Evolutionary conservation across 1,140 invertebrate genomes (phyloP), one percentile per base, ranked within the genome.

Genomic region (Papilio polytes): DNA sequence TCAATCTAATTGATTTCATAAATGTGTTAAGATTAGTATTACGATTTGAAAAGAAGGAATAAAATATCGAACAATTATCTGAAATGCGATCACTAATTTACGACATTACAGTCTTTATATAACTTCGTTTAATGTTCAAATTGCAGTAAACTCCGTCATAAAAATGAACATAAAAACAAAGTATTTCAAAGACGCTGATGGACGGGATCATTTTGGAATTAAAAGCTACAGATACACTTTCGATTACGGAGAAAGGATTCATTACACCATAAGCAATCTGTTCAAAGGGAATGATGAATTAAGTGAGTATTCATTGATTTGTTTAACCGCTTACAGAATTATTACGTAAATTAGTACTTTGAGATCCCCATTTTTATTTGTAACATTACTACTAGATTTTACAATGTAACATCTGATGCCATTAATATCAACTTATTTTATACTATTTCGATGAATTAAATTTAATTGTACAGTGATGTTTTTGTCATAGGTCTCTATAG

Each of bases 211-310:
- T 74, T 95, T 95, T 78, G 93, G 92, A 9, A 93, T 95, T 73
- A 93, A 90, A 80, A 94, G 84, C 83, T 95, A 94, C 80, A 91
- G 85, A 84, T 94, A 94, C 78, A 86, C 84, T 36, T 94, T 94
- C 81, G 93, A 94, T 82, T 94, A 94, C 63, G 93, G 93, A 12
- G 93, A 94, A 78, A 89, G 88, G 82, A 93, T 94, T 20, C 83
- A 90, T 83, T 95, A 94, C 80, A 92, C 90, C 18, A 94, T 94
- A 81, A 90, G 87, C 74, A 94, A 94, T 78, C 87, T 94, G 46
- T 94, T 94, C 86, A 94, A 94, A 84, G 92, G 93, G 59, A 94
- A 94, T 72, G 88, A 92, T 72, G 93, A 94, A 84, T 84, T 94
- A 80, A 94, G 93, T 94, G 82, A 90, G 93, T 90, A 80, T 76